Percentiles rank a stretch among this genome's conserved stretches.
These are phyloP conservation scores for Coremacera marginata DNA, from an alignment of 2,888 invertebrate genomes.

Conservation along the genomic window DNA sequence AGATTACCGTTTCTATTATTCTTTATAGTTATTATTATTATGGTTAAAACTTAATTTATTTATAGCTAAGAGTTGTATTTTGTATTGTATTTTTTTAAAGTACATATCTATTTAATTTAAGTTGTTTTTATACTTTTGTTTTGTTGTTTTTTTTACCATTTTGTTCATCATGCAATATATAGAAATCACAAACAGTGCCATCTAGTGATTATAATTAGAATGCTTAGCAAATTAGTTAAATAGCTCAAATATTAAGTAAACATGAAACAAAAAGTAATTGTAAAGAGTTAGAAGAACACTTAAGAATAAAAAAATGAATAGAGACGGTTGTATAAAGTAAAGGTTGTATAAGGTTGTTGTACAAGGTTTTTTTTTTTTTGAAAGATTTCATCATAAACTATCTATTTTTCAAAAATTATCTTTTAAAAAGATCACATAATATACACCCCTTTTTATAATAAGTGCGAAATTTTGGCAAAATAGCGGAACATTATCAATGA, in stretches of 20 bases:
- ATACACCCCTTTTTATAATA: too few relatives aligned
- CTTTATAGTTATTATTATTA: neutral
- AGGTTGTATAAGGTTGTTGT: too few relatives aligned
- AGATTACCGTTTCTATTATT: constrained; percentile 42
- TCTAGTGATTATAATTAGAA: constrained; percentile 27
- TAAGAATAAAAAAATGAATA: too few relatives aligned
- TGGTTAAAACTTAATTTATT: neutral
- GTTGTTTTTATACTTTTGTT: neutral
- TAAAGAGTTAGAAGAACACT: neutral
- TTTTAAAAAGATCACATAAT: too few relatives aligned
- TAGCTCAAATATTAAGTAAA: neutral
- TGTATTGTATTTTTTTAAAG: neutral
- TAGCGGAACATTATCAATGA: too few relatives aligned
- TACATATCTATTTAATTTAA: neutral
- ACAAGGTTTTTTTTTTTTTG: too few relatives aligned
- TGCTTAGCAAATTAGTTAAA: constrained; percentile 20
- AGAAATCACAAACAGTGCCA: constrained; percentile 23
- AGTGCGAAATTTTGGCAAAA: too few relatives aligned
- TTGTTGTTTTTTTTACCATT: neutral
- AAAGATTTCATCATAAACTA: too few relatives aligned
- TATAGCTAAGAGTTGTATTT: neutral
- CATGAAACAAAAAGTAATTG: neutral
- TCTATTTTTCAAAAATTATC: too few relatives aligned
- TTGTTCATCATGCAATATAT: neutral
- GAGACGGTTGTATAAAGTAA: too few relatives aligned